Evolutionary conservation across 1,140 invertebrate genomes (phyloP), one percentile per base, ranked within the genome.

Genomic region (Cydia pomonella): DNA sequence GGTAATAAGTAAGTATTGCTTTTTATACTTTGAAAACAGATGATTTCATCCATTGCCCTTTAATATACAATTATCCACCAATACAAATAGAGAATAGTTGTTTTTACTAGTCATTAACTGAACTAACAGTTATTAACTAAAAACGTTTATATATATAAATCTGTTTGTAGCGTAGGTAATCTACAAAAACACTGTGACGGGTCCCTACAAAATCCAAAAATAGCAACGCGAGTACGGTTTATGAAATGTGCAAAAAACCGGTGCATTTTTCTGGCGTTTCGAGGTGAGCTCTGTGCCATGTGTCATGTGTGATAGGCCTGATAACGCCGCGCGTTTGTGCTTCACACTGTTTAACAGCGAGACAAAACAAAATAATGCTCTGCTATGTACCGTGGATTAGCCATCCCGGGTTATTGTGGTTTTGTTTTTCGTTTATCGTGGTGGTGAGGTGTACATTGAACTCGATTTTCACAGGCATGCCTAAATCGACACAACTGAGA

Each of bases 221-320:
- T 21, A 18, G 50, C 50, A 53, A 18, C 7, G 50, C 50, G 50
- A 47, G 5, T 53, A 23, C 21, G 18, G 18, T 23, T 59, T 59
- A 59, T 23, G n/a, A 59, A 59, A 59, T 59, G 21, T 59, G 21
- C 7, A 59, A 59, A 21, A 47, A 23, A 21, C 18, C 21, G 53
- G 18, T 59, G n/a, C 64, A 69, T 69, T 69, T 69, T 69, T 69
- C 64, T 33, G 29, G 64, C 64, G 6, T 69, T 69, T 69, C 64
- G 29, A n/a, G 18, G 64, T 69, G 27, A 69, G 27, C 64, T 18
- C 47, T 12, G 16, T 33, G 29, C 29, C 64, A 33, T 69, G 29
- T 38, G 64, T 69, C 64, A 69, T 69, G 29, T 33, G n/a, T n/a
- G 64, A 69, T 69, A 69, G 33, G 64, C 0, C 23, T 25, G 64